A percentile compares a stretch with the other conserved stretches of the same genome.
These are phyloP conservation scores for Drosophila obscura DNA, from an alignment of 1,140 invertebrate species.

Conservation along the genomic window DNA sequence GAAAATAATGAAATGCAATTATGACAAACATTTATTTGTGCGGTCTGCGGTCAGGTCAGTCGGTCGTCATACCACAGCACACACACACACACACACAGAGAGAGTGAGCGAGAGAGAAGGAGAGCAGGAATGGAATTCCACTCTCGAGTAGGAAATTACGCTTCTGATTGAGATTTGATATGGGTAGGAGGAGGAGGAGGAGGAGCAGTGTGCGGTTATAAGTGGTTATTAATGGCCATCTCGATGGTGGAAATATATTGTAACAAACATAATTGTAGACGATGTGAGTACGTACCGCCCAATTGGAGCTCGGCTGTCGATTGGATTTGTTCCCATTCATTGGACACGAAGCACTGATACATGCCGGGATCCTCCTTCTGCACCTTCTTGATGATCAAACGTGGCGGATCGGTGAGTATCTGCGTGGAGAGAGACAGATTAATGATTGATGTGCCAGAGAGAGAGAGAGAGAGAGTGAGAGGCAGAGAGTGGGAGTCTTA, in stretches of 20 bases:
- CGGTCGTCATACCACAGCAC: conserved; percentile 8
- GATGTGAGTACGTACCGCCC: conserved; percentile 87
- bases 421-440: conserved; percentile 2
- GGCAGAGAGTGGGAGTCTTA: too few relatives aligned
- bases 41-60: conserved; percentile 62
- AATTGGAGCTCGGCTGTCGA: conserved; percentile 92
- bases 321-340: conserved; percentile 93
- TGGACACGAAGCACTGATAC: conserved; percentile 95
- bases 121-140: too few relatives aligned
- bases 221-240: conserved; percentile 74
- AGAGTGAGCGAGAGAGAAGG: too few relatives aligned
- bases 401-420: conserved; percentile 81
- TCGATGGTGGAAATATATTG: conserved; percentile 56
- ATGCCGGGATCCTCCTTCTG: conserved; percentile 85
- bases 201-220: conserved; percentile 7
- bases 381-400: conserved; percentile 82
- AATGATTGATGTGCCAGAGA: background rate
- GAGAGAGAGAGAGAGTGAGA: background rate
- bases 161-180: conserved; percentile 47
- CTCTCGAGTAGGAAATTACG: conserved; percentile 52
- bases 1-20: conserved; percentile 83
- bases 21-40: conserved; percentile 82
- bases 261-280: background rate
- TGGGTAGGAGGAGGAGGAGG: background rate
- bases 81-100: too few relatives aligned